Evolutionary conservation across 2,797 vertebrate genomes (phyloP).

Genomic region (Manis javanica): DNA sequence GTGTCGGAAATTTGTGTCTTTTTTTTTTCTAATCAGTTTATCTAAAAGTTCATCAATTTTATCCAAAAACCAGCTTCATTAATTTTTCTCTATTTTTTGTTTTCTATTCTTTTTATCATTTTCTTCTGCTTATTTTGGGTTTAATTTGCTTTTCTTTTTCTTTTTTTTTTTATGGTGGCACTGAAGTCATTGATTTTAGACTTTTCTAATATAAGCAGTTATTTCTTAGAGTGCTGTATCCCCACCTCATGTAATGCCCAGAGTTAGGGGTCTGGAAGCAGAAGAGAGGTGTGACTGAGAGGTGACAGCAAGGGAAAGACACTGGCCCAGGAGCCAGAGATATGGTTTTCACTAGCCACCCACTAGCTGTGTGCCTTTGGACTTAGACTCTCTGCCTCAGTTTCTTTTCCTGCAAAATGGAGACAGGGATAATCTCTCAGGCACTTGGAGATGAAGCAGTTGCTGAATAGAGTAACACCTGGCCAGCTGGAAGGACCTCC

Average conservation of each 20-base stretch:
- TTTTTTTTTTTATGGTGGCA: neutral
- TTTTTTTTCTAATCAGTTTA: neutral
- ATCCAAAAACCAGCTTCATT: neutral
- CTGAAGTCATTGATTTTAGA: neutral
- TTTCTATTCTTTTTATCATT: neutral
- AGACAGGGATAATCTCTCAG: neutral
- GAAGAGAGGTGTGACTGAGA: neutral
- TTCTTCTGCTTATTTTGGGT: neutral
- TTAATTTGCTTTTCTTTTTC: neutral
- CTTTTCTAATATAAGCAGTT: neutral
- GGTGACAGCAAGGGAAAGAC: neutral
- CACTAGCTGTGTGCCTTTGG: neutral
- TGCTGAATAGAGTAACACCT: neutral
- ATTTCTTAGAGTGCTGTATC: neutral
- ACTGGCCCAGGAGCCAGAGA: neutral
- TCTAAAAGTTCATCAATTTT: constrained; percentile 4
- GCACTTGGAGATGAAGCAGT: neutral
- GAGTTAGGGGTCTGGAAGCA: neutral
- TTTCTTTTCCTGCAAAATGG: neutral
- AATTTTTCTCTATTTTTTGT: constrained; percentile 1
- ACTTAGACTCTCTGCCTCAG: neutral
- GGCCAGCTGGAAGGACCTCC: neutral
- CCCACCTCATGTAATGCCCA: neutral
- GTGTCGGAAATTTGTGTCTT: neutral
- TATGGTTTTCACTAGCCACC: neutral